These are phyloP conservation scores for Micrasema longulum DNA, from an alignment of 1,140 invertebrate genomes.

Conservation along the genomic window DNA sequence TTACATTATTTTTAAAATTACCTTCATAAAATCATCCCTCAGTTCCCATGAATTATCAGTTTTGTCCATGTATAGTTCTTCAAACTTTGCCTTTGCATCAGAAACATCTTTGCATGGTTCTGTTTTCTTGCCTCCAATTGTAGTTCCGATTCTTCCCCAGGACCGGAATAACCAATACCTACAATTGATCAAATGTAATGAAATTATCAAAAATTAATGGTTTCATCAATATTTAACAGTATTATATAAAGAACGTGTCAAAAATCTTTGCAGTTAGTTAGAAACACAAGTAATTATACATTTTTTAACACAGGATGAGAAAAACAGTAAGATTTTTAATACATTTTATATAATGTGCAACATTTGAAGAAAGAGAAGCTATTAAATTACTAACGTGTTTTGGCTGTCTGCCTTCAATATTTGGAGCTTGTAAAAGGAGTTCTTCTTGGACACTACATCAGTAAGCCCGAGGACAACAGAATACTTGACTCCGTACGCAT, in stretches of 20 bases:
- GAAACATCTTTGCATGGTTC: conserved; percentile 70
- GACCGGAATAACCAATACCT: conserved; percentile 88
- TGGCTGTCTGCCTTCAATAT: conserved; percentile 82
- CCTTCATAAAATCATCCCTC: conserved; percentile 79
- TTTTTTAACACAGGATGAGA: not conserved
- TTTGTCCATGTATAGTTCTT: conserved; percentile 83
- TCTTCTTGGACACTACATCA: conserved; percentile 87
- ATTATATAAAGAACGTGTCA: not conserved
- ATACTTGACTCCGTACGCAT: conserved; percentile 73
- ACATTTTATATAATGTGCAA: no score
- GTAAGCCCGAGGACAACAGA: conserved; percentile 85
- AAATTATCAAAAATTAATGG: no score
- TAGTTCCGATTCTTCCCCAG: conserved; percentile 97
- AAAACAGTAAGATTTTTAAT: no score
- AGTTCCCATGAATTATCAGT: conserved; percentile 85
- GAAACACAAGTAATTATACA: not conserved
- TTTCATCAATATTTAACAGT: no score
- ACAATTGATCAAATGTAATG: conserved; percentile 25
- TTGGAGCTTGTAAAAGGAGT: conserved; percentile 97
- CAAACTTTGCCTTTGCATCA: conserved; percentile 77
- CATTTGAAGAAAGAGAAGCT: no score
- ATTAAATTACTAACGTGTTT: conserved; percentile 67
- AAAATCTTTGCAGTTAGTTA: no score
- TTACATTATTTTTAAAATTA: conserved; percentile 54
- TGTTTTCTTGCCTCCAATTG: conserved; percentile 85